Percentiles rank a stretch among this genome's conserved stretches.
phyloP scores from a whole-genome alignment of 2,888 invertebrate species.

The Selenia dentaria region DNA sequence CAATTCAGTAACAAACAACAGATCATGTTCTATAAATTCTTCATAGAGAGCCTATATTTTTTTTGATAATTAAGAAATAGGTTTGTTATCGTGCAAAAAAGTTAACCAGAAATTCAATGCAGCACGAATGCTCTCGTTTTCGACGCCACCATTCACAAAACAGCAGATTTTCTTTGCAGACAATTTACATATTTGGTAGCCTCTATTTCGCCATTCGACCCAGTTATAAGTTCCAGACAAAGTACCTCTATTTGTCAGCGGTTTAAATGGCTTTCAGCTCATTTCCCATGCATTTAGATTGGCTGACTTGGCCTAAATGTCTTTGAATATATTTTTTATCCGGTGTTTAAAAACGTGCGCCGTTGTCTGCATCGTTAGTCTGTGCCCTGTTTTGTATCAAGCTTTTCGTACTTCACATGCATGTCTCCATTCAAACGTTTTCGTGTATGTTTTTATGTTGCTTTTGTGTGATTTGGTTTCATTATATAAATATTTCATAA shows the following conservation, averaged over 20 bases:
- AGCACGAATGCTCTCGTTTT: background rate
- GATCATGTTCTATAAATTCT: too few species aligned
- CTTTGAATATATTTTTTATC: background rate
- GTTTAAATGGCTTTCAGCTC: slow-evolving; percentile 1
- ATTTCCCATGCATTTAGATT: slow-evolving; percentile 12
- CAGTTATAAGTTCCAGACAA: background rate
- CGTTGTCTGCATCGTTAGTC: slow-evolving; percentile 4
- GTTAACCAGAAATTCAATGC: slow-evolving; percentile 10
- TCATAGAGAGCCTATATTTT: too few species aligned
- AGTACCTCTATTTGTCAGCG: background rate
- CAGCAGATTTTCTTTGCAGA: slow-evolving; percentile 2
- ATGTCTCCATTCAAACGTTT: slow-evolving; percentile 1
- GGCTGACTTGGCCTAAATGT: background rate
- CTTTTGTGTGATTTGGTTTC: background rate
- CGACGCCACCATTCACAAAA: background rate
- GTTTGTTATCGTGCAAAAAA: too few species aligned
- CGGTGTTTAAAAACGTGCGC: slow-evolving; percentile 3
- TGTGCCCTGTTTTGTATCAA: background rate
- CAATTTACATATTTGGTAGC: background rate
- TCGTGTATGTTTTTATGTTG: slow-evolving; percentile 1
- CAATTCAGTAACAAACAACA: too few species aligned
- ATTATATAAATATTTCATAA: background rate
- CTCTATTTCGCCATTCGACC: slow-evolving; percentile 3
- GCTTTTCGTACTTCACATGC: slow-evolving; percentile 5
- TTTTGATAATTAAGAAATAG: too few species aligned